phyloP scores from a whole-genome alignment of 2,113 vertebrate genomes.

The Ciconia stormi region DNA sequence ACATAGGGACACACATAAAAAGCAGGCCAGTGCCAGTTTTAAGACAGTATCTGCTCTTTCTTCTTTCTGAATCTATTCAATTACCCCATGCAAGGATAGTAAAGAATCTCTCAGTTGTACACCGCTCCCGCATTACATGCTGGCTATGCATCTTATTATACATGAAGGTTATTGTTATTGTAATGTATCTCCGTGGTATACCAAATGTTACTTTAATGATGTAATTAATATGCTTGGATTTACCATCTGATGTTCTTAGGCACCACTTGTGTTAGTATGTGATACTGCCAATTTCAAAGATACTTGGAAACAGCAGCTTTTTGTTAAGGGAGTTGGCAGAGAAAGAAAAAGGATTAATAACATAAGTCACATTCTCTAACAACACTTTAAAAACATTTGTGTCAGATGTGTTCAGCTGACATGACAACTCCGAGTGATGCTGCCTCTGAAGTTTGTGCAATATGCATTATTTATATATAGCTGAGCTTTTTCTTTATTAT shows the following conservation, averaged over 20 bases:
- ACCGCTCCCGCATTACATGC: not conserved
- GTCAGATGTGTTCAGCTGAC: not conserved
- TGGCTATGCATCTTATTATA: slow-evolving; percentile 55
- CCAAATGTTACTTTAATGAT: slow-evolving; percentile 73
- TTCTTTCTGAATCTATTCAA: slow-evolving; percentile 40
- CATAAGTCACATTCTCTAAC: not conserved
- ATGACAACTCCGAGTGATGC: not conserved
- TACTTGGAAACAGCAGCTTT: slow-evolving; percentile 18
- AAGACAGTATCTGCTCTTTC: slow-evolving; percentile 14
- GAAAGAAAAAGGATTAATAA: slow-evolving; percentile 49
- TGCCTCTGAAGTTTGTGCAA: slow-evolving; percentile 19
- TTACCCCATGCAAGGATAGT: slow-evolving; percentile 20
- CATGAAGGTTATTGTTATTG: slow-evolving; percentile 70
- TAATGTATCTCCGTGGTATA: slow-evolving; percentile 65
- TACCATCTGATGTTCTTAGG: slow-evolving; percentile 69
- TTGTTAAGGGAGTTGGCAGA: slow-evolving; percentile 21
- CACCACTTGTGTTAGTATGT: slow-evolving; percentile 32
- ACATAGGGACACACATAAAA: not conserved
- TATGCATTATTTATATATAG: not conserved
- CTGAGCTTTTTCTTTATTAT: not conserved
- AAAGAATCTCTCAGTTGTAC: slow-evolving; percentile 33
- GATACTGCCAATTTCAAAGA: slow-evolving; percentile 29
- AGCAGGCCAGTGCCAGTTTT: slow-evolving; percentile 9
- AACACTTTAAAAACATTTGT: slow-evolving; percentile 18
- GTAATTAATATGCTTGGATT: slow-evolving; percentile 74